Percentiles rank a stretch among this genome's conserved stretches.
phyloP scores from a whole-genome alignment of 2,888 invertebrate species.

The Seira musarum region DNA sequence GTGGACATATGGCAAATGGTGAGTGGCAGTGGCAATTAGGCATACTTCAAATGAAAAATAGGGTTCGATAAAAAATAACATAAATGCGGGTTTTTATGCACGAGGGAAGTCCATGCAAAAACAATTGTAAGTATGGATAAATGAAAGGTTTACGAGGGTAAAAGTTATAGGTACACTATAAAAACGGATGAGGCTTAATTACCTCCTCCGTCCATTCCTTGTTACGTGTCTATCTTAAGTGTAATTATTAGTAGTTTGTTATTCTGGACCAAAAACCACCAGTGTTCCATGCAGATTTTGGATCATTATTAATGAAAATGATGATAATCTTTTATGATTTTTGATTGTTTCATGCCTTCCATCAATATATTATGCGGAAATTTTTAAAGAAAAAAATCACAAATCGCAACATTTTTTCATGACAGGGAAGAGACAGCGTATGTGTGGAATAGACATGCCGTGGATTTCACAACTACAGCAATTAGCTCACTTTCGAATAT shows the following conservation, averaged over 20 bases:
- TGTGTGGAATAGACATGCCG: slow-evolving; percentile 28
- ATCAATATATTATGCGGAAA: slow-evolving; percentile 35
- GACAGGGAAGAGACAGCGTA: slow-evolving; percentile 21
- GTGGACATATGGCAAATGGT: slow-evolving; percentile 32
- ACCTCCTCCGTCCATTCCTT: background rate
- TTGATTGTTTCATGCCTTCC: slow-evolving; percentile 39
- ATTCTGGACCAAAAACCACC: slow-evolving; percentile 7
- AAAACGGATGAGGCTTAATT: no score
- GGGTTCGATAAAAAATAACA: background rate
- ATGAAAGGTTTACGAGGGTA: background rate
- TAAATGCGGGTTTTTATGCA: slow-evolving; percentile 28
- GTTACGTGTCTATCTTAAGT: background rate
- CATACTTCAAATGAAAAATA: background rate
- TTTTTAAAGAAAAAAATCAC: background rate
- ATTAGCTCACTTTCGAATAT: slow-evolving; percentile 28
- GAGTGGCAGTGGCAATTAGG: background rate
- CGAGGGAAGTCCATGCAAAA: background rate
- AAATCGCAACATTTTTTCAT: no score
- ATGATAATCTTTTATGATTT: slow-evolving; percentile 30
- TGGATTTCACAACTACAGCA: slow-evolving; percentile 1
- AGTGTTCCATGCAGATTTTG: no score
- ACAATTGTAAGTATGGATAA: no score
- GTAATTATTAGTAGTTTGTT: slow-evolving; percentile 14
- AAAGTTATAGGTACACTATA: no score
- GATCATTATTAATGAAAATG: no score